Evolutionary conservation across 2,888 invertebrate genomes (phyloP).

Genomic region (Tetragnatha montana): DNA sequence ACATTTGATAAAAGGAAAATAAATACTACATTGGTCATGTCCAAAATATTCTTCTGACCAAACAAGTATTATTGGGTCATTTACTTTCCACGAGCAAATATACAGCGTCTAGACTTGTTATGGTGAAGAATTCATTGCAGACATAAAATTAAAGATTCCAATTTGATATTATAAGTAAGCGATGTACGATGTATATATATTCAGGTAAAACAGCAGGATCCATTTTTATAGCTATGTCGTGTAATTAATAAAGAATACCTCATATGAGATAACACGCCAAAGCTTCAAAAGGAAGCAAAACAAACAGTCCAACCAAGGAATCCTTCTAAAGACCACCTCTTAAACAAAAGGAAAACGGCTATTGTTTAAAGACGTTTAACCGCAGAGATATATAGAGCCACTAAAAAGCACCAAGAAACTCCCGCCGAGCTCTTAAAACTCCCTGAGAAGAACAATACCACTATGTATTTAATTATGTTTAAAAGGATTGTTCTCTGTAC

Average conservation of each 20-base stretch:
- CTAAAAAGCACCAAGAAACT: neutral
- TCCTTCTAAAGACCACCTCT: neutral
- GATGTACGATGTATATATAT: neutral
- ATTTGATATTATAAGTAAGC: neutral
- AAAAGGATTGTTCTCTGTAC: conserved; percentile 44
- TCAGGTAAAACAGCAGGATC: neutral
- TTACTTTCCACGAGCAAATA: neutral
- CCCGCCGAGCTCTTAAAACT: conserved; percentile 21
- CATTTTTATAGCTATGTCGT: neutral
- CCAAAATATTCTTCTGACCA: no score
- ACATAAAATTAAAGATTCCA: neutral
- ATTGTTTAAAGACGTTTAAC: conserved; percentile 59
- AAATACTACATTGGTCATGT: no score
- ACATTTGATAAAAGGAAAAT: no score
- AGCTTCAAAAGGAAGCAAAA: neutral
- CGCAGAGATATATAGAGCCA: conserved; percentile 27
- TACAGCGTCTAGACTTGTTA: neutral
- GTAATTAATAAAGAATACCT: neutral
- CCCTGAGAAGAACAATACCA: conserved; percentile 45
- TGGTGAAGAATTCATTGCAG: neutral
- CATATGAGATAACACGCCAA: neutral
- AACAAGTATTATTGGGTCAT: neutral
- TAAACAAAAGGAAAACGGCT: conserved; percentile 29
- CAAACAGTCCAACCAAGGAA: conserved; percentile 8
- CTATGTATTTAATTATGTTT: conserved; percentile 55